These are phyloP conservation scores for Ifrita kowaldi DNA, from an alignment of 2,113 vertebrate species.

Conservation along the genomic window DNA sequence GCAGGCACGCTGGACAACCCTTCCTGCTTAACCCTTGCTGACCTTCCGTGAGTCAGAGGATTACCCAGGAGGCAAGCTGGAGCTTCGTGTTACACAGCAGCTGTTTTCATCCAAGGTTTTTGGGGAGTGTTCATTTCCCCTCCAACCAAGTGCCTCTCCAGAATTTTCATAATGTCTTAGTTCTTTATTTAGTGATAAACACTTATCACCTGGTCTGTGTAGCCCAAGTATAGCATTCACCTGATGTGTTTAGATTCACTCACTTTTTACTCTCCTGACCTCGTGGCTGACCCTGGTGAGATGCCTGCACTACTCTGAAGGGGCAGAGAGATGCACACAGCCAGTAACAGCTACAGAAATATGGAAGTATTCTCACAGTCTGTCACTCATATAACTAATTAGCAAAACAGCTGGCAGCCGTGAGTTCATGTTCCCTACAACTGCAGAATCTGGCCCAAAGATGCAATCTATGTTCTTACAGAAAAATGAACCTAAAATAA, in stretches of 20 bases:
- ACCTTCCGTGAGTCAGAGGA: not conserved
- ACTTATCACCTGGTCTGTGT: not conserved
- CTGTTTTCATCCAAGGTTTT: not conserved
- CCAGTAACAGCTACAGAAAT: not conserved
- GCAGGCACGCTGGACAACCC: not conserved
- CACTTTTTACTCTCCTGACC: not conserved
- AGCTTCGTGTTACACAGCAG: not conserved
- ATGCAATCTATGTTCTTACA: not conserved
- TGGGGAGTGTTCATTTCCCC: not conserved
- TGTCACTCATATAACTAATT: not conserved
- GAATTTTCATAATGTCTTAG: not conserved
- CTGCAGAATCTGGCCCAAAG: not conserved
- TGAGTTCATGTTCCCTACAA: not conserved
- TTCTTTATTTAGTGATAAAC: not conserved
- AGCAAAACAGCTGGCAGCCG: not conserved
- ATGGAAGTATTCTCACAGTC: not conserved
- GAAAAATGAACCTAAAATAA: not conserved
- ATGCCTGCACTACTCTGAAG: not conserved
- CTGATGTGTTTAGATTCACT: not conserved
- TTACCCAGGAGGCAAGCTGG: not conserved
- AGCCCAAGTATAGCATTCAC: not conserved
- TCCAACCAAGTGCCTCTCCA: not conserved
- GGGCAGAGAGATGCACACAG: not conserved
- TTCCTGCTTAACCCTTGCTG: not conserved
- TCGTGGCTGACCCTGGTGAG: not conserved